A percentile compares a stretch with the other conserved stretches of the same genome.
These are phyloP conservation scores for Hartigia nigra DNA, from an alignment of 2,888 invertebrate genomes.

Conservation along the genomic window DNA sequence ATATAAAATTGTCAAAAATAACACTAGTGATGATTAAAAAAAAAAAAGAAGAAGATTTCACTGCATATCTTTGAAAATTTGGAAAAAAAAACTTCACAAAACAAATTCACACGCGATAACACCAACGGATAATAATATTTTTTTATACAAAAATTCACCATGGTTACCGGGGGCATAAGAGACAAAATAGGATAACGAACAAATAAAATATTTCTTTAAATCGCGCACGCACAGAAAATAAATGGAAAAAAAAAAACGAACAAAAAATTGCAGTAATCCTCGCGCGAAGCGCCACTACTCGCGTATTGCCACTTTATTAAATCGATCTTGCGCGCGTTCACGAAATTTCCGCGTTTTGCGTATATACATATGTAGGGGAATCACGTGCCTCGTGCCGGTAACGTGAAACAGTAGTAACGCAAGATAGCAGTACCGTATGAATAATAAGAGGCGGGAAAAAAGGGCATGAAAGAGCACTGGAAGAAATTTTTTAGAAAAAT, in stretches of 20 bases:
- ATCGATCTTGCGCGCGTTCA: not conserved
- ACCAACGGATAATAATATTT: not conserved
- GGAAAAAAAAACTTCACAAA: not conserved
- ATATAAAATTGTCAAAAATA: not conserved
- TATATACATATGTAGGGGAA: not conserved
- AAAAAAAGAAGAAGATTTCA: not conserved
- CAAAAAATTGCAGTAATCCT: not conserved
- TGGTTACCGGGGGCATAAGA: not conserved
- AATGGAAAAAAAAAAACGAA: too few species aligned
- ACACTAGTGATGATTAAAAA: not conserved
- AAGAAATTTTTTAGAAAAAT: not conserved
- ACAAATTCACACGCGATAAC: not conserved
- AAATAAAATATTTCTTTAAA: not conserved
- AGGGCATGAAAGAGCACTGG: not conserved
- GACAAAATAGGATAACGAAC: not conserved
- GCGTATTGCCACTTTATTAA: not conserved
- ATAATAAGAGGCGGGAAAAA: not conserved
- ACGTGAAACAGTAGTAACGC: not conserved
- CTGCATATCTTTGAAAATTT: not conserved
- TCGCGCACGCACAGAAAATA: not conserved
- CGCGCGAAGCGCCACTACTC: not conserved
- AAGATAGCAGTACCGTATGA: not conserved
- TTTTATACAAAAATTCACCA: not conserved
- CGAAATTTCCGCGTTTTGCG: not conserved
- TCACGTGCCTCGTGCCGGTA: not conserved